Base-by-base conservation (phyloP, 2,797 vertebrate species). In the Siniperca undulata region DNA sequence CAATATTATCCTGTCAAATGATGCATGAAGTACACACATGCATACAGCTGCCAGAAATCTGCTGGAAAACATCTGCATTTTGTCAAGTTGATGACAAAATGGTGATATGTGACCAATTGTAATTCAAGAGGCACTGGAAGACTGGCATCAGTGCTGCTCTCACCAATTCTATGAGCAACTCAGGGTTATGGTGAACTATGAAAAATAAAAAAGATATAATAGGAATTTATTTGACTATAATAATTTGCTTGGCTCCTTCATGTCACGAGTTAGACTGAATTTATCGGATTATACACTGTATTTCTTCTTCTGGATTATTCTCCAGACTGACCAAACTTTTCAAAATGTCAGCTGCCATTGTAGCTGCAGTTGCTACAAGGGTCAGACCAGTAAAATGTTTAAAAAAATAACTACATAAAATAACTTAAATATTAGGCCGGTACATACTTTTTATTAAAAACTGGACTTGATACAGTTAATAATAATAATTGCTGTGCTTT, bases 101-200 rank as follows among this genome's bases (percentile, higher is more conserved):
- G 34, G 50, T 53, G 38, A 55, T 19, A 22, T 40, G n/a, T 42
- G 27, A 46, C 36, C 3, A 6, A 27, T 42, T 19, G 12, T 12
- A 77, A 65, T 55, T 55, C 22, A 64, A 74, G 53, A 44, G 42
- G 53, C 73, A 38, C 1, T 14, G 50, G 55, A 64, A 69, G 42
- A 74, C 53, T 67, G 20, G 38, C 7, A 36, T 36, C 36, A 36
- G 7, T 36, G 36, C 36, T 40, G 53, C n/a, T 10, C 40, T 56
- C 36, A 36, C 36, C 36, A 36, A 36, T 36, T 36, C 36, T 36
- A 36, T 36, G 36, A 36, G 36, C 36, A 36, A 36, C 36, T 36
- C 36, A 36, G 6, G 36, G 36, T 34, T 46, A 34, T 24, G 55
- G 16, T 61, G 5, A 34, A 10, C 14, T 20, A 55, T 12, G 19